Evolutionary conservation across 1,140 invertebrate species (phyloP).

Genomic region (Eurosta solidaginis): DNA sequence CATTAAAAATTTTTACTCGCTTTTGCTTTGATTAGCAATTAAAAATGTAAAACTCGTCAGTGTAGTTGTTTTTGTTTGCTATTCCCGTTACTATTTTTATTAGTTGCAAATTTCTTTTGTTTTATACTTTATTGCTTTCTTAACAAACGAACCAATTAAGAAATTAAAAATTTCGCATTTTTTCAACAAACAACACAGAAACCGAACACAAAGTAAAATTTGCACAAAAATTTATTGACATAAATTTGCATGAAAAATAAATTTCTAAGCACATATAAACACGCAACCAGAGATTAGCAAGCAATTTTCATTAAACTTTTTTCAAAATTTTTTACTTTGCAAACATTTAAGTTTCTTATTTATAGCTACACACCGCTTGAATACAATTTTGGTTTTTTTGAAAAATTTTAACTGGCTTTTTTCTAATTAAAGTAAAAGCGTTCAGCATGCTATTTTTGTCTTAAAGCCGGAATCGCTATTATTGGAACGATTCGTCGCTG

Average conservation of each 20-base stretch:
- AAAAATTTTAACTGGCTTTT: too few relatives aligned
- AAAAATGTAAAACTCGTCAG: slow-evolving; percentile 10
- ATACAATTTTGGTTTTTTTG: too few relatives aligned
- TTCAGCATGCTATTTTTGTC: not conserved
- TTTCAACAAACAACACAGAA: not conserved
- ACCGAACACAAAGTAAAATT: not conserved
- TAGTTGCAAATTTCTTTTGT: not conserved
- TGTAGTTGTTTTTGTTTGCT: not conserved
- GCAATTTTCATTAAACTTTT: not conserved
- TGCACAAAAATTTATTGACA: not conserved
- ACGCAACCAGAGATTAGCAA: not conserved
- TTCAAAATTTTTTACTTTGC: not conserved
- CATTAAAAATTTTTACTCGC: not conserved
- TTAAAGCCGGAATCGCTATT: not conserved
- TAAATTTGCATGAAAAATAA: not conserved
- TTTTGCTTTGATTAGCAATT: not conserved
- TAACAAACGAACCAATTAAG: not conserved
- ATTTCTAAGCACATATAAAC: not conserved
- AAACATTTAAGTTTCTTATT: not conserved
- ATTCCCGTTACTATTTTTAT: not conserved
- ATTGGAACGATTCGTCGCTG: not conserved
- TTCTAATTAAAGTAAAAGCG: too few relatives aligned
- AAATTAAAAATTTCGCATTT: not conserved
- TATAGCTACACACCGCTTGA: too few relatives aligned
- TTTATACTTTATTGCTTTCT: not conserved